These are phyloP conservation scores for Dendrolimus punctatus DNA, from an alignment of 1,140 invertebrate genomes.

Conservation along the genomic window DNA sequence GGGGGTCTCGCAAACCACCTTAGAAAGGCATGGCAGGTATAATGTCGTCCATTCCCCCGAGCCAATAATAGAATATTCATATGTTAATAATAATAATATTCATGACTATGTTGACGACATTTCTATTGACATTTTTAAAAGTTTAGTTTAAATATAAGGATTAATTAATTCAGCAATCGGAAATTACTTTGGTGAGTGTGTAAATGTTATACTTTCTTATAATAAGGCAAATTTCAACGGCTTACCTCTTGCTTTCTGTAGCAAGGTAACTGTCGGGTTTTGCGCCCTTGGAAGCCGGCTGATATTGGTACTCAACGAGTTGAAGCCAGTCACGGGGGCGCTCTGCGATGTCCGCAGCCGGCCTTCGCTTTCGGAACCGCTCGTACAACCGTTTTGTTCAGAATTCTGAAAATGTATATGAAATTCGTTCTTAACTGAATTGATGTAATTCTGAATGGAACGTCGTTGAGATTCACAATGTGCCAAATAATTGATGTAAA, in stretches of 20 bases:
- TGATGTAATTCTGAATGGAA: too few relatives aligned
- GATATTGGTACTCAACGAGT: conserved; percentile 57
- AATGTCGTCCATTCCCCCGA: too few relatives aligned
- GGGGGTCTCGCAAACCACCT: too few relatives aligned
- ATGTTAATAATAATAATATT: too few relatives aligned
- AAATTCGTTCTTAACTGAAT: too few relatives aligned
- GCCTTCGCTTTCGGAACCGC: conserved; percentile 58
- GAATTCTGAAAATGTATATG: conserved; percentile 25
- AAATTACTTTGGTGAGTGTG: background rate
- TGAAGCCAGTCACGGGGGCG: conserved; percentile 75
- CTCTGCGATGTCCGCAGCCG: conserved; percentile 78
- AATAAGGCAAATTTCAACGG: background rate
- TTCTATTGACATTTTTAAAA: too few relatives aligned
- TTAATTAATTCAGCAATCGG: background rate
- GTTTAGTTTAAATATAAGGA: too few relatives aligned
- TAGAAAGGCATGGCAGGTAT: too few relatives aligned
- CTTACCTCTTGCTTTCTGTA: conserved; percentile 91
- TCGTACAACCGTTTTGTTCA: conserved; percentile 60
- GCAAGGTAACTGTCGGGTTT: conserved; percentile 89
- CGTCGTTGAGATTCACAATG: too few relatives aligned
- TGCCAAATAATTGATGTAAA: too few relatives aligned
- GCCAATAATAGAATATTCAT: too few relatives aligned
- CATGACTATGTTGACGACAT: too few relatives aligned
- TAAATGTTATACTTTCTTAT: background rate
- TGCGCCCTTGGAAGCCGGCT: conserved; percentile 81